Percentiles rank a stretch among this genome's conserved stretches.
Conservation (phyloP, 2,888 invertebrate genomes). For the Pristionchus mayeri region DNA sequence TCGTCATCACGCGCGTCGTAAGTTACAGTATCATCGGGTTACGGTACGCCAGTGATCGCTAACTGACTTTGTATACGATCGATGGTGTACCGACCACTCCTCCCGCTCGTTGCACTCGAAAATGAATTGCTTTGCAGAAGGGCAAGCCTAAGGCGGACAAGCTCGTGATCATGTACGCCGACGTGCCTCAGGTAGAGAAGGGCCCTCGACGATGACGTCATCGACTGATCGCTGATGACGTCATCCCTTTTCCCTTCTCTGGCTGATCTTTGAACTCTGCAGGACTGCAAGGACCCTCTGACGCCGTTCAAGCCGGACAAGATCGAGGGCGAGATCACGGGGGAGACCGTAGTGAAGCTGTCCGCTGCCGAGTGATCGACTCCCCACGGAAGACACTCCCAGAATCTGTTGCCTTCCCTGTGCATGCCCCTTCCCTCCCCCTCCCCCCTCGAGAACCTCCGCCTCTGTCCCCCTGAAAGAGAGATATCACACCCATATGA, state of each 20-base stretch:
- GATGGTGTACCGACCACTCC: background rate
- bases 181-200: slow-evolving; percentile 50
- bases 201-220: background rate
- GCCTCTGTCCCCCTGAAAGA: background rate
- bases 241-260: background rate
- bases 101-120: too few species aligned
- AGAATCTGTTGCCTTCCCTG: background rate
- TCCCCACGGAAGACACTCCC: background rate
- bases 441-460: background rate
- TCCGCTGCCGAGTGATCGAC: slow-evolving; percentile 30
- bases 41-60: background rate
- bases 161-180: slow-evolving; percentile 61
- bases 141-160: slow-evolving; percentile 67
- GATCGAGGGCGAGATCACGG: slow-evolving; percentile 35
- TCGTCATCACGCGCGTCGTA: slow-evolving; percentile 61
- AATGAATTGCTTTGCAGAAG: slow-evolving; percentile 49
- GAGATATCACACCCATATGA: slow-evolving; percentile 11
- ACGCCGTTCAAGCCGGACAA: slow-evolving; percentile 54
- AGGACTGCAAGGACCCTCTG: slow-evolving; percentile 56
- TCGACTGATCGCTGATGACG: too few species aligned
- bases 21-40: background rate
- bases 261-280: slow-evolving; percentile 30
- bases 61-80: background rate
- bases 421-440: background rate
- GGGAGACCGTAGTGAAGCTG: slow-evolving; percentile 2